These are phyloP conservation scores for Pogonus chalceus DNA, from an alignment of 1,140 invertebrate species.

Conservation along the genomic window DNA sequence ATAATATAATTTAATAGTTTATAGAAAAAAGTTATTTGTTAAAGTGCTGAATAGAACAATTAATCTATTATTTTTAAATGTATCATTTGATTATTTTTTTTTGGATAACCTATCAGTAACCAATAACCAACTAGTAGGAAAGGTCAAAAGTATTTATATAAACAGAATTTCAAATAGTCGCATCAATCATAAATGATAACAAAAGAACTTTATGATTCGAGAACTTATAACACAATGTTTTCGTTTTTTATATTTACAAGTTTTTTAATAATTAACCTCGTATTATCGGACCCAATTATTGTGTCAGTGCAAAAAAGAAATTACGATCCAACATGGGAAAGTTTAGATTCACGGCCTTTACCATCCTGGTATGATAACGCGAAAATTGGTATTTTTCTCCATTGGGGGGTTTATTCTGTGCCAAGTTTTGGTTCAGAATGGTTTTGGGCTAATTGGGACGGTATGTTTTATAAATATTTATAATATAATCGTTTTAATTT, in stretches of 20 bases:
- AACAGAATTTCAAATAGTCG: background rate
- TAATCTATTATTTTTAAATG: too few relatives aligned
- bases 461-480: conserved; percentile 32
- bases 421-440: conserved; percentile 77
- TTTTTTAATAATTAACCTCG: background rate
- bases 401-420: conserved; percentile 89
- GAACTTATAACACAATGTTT: background rate
- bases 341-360: conserved; percentile 70
- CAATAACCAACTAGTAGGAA: too few relatives aligned
- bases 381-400: conserved; percentile 88
- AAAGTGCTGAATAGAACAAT: too few relatives aligned
- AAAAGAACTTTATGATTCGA: background rate
- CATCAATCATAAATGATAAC: background rate
- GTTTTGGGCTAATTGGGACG: conserved; percentile 76
- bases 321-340: conserved; percentile 67
- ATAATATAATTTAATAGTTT: too few relatives aligned
- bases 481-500: background rate
- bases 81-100: too few relatives aligned
- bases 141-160: background rate
- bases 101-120: too few relatives aligned
- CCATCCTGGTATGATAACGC: conserved; percentile 82
- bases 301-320: background rate
- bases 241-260: background rate
- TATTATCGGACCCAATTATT: background rate
- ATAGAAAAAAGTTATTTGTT: too few relatives aligned